Evolutionary conservation across 2,113 vertebrate genomes (phyloP).

Genomic region (Aythya baeri): DNA sequence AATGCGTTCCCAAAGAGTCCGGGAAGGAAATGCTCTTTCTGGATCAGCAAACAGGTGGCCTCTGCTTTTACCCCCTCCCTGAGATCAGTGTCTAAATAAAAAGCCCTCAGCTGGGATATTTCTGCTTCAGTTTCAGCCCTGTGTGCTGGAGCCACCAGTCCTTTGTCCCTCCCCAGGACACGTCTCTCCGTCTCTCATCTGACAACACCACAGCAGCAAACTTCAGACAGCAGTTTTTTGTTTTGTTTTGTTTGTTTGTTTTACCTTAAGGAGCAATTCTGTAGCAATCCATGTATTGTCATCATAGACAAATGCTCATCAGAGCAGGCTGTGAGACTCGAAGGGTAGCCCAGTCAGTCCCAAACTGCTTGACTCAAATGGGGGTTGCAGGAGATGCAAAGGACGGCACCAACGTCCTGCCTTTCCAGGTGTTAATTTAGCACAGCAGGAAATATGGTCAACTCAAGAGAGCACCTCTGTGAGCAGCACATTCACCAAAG

Average conservation of each 20-base stretch:
- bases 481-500: neutral
- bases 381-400: neutral
- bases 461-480: neutral
- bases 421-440: fast-evolving
- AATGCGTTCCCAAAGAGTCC: fast-evolving
- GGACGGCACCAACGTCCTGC: neutral
- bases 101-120: neutral
- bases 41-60: neutral
- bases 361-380: neutral
- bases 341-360: neutral
- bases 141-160: neutral
- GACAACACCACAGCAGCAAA: neutral
- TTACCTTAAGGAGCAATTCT: fast-evolving
- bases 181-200: fast-evolving
- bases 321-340: neutral
- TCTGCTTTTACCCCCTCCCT: neutral
- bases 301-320: fast-evolving
- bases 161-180: neutral
- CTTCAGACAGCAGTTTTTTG: fast-evolving
- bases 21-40: neutral
- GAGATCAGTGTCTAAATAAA: slow-evolving; percentile 42
- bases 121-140: neutral
- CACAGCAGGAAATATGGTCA: fast-evolving
- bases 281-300: fast-evolving
- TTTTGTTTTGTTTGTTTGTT: too few species aligned